Conservation (phyloP, 2,888 invertebrate species). For the Ephialtes manifestator region DNA sequence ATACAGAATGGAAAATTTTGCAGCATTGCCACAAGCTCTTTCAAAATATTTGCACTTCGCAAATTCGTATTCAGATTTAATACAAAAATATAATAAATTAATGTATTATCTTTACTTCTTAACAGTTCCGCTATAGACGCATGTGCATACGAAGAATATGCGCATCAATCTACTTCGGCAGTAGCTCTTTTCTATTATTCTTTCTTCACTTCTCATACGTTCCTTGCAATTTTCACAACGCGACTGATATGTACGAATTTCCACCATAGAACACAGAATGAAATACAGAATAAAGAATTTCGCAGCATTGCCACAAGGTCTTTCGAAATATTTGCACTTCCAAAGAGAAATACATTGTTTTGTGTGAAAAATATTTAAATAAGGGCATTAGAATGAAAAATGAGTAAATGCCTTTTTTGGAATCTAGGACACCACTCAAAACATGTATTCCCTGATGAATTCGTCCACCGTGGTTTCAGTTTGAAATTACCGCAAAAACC, state of each 20-base stretch:
- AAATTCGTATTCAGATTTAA: too few relatives aligned
- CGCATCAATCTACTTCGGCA: constrained; percentile 12
- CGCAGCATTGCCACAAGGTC: background rate
- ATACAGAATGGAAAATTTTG: background rate
- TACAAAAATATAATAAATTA: too few relatives aligned
- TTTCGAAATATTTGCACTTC: background rate
- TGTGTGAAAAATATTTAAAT: background rate
- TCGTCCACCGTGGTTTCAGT: too few relatives aligned
- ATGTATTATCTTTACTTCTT: too few relatives aligned
- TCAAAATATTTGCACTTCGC: background rate
- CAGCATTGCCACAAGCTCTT: background rate
- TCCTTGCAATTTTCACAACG: constrained; percentile 31
- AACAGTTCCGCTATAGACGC: background rate
- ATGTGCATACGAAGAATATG: background rate
- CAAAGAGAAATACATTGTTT: background rate
- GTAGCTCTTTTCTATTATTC: constrained; percentile 10
- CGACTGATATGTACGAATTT: background rate
- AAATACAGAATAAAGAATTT: too few relatives aligned
- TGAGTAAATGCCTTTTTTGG: too few relatives aligned
- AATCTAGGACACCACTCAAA: too few relatives aligned
- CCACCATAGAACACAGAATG: background rate
- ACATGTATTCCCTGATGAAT: too few relatives aligned
- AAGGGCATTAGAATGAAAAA: background rate
- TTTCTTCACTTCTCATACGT: constrained; percentile 29
- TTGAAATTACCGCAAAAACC: too few relatives aligned